Percentiles rank a stretch among this genome's conserved stretches.
These are phyloP conservation scores for Lepus europaeus DNA, from an alignment of 2,113 vertebrate genomes.

Conservation along the genomic window DNA sequence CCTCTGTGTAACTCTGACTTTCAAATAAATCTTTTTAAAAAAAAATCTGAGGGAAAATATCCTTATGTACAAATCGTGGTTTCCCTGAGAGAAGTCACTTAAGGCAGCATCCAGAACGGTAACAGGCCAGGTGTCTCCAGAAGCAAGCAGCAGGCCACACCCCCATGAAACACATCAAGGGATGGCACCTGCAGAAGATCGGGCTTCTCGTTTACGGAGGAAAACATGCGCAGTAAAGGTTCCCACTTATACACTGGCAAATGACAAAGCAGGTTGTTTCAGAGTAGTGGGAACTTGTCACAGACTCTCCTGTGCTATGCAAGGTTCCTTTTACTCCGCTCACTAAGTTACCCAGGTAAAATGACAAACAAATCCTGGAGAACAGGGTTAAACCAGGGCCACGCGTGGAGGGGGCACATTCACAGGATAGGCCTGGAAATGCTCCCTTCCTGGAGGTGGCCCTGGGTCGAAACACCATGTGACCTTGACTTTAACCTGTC, in stretches of 20 bases:
- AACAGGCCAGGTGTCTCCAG: not conserved
- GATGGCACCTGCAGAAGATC: not conserved
- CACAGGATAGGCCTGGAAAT: not conserved
- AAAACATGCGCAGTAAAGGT: not conserved
- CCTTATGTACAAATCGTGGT: not conserved
- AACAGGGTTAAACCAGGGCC: not conserved
- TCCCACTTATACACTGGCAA: not conserved
- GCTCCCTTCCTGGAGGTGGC: not conserved
- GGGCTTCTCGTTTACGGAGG: not conserved
- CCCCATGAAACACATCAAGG: not conserved
- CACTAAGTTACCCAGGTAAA: slow-evolving; percentile 28
- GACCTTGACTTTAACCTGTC: not conserved
- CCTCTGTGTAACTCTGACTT: no score
- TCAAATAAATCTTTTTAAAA: not conserved
- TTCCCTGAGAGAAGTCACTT: slow-evolving; percentile 31
- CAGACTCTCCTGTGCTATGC: not conserved
- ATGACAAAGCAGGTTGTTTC: slow-evolving; percentile 2
- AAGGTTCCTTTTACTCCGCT: not conserved
- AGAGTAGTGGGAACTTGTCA: not conserved
- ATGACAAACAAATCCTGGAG: not conserved
- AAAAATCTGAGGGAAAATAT: not conserved
- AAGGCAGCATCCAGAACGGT: not conserved
- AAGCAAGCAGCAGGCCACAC: not conserved
- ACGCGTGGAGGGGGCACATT: not conserved
- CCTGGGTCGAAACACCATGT: not conserved